Percentiles rank a stretch among this genome's conserved stretches.
phyloP scores from a whole-genome alignment of 2,113 vertebrate species.

The Shinisaurus crocodilurus region DNA sequence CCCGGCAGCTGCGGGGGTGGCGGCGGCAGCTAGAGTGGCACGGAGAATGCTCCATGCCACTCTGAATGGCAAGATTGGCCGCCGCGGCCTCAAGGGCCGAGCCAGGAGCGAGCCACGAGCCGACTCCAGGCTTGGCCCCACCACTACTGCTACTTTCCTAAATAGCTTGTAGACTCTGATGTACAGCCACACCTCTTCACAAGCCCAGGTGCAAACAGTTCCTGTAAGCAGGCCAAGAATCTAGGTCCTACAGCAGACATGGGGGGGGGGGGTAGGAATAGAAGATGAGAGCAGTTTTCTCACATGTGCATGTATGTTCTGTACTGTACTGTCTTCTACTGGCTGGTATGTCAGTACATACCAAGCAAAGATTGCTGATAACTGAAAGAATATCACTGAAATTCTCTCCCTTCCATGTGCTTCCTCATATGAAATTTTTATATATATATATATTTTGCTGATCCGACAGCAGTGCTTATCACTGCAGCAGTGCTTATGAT shows the following conservation, averaged over 20 bases:
- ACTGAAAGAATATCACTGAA: not conserved
- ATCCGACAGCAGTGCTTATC: not conserved
- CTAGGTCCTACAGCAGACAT: not conserved
- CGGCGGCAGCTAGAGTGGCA: too few relatives aligned
- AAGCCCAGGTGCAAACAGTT: too few relatives aligned
- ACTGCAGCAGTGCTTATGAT: not conserved
- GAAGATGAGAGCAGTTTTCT: not conserved
- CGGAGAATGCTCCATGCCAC: too few relatives aligned
- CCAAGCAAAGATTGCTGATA: not conserved
- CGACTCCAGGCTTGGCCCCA: too few relatives aligned
- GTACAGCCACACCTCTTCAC: too few relatives aligned
- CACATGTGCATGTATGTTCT: not conserved
- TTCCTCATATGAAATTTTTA: not conserved
- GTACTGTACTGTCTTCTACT: not conserved
- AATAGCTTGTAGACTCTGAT: too few relatives aligned
- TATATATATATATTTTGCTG: not conserved
- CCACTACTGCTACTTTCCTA: too few relatives aligned
- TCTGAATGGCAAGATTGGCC: too few relatives aligned
- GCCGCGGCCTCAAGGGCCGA: too few relatives aligned
- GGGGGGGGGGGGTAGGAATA: not conserved
- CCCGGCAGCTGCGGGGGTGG: too few relatives aligned
- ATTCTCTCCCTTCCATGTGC: not conserved
- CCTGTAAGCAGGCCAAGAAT: not conserved
- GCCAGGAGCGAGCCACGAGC: too few relatives aligned
- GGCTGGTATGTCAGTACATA: not conserved